Evolutionary conservation across 1,140 invertebrate genomes (phyloP), one percentile per base, ranked within the genome.

Genomic region (Sminthurinus signatus): DNA sequence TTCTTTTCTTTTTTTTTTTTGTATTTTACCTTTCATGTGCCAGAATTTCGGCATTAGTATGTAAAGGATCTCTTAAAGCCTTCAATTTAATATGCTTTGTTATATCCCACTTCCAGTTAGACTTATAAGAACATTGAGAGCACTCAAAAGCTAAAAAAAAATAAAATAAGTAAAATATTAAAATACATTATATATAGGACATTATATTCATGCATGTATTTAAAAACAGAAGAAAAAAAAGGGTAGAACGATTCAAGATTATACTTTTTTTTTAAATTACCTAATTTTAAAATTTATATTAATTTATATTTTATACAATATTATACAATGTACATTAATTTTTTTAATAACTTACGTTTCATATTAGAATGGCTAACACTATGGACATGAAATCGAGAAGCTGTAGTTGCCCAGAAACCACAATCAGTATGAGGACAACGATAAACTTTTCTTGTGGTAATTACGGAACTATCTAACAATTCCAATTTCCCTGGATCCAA

Each of bases 131-230:
- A 79, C 94, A 97, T 2, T 90, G 80, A 2, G 93, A 96, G 80
- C 94, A 97, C 78, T 93, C 90, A 75, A 95, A 96, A 3, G 93
- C n/a, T n/a, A n/a, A n/a, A n/a, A n/a, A n/a, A n/a, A n/a, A n/a
- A n/a, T n/a, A n/a, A n/a, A n/a, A n/a, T n/a, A n/a, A n/a, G n/a
- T n/a, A n/a, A n/a, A n/a, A n/a, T n/a, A n/a, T n/a, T n/a, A n/a
- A n/a, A n/a, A n/a, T n/a, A n/a, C n/a, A n/a, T n/a, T n/a, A n/a
- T n/a, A n/a, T n/a, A n/a, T n/a, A n/a, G n/a, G n/a, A n/a, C n/a
- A n/a, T n/a, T n/a, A n/a, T n/a, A n/a, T n/a, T n/a, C n/a, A n/a
- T n/a, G n/a, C n/a, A n/a, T n/a, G n/a, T n/a, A n/a, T n/a, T n/a
- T n/a, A n/a, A n/a, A n/a, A n/a, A n/a, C n/a, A n/a, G n/a, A n/a